A percentile compares a stretch with the other conserved stretches of the same genome.
These are phyloP conservation scores for Enteromius paludinosus DNA, from an alignment of 2,797 vertebrate species.

Conservation along the genomic window DNA sequence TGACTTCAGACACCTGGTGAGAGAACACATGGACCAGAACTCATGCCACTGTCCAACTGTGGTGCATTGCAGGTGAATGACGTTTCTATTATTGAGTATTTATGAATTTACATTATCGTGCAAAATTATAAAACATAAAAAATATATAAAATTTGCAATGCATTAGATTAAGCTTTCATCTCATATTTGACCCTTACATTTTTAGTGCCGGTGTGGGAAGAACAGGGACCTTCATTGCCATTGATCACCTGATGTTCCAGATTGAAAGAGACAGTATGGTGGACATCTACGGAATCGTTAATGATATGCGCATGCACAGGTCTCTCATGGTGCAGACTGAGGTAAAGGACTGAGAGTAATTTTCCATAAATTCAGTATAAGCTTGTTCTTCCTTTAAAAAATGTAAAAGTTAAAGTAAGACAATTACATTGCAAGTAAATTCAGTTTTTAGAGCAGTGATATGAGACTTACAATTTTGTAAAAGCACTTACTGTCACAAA, in stretches of 20 bases:
- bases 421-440: not conserved
- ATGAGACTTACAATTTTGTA: not conserved
- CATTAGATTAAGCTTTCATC: not conserved
- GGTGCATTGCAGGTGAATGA: slow-evolving; percentile 92
- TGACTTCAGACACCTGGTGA: slow-evolving; percentile 90
- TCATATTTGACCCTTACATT: not conserved
- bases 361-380: not conserved
- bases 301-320: slow-evolving; percentile 92
- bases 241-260: slow-evolving; percentile 91
- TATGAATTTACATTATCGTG: not conserved
- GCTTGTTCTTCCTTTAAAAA: not conserved
- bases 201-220: slow-evolving; percentile 94
- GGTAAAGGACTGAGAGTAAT: slow-evolving; percentile 73
- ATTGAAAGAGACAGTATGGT: slow-evolving; percentile 89
- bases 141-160: not conserved
- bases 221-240: slow-evolving; percentile 93
- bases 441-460: not conserved
- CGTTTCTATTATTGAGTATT: not conserved
- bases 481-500: not conserved
- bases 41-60: slow-evolving; percentile 84
- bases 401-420: not conserved
- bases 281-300: slow-evolving; percentile 87
- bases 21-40: slow-evolving; percentile 89
- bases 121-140: not conserved
- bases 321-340: slow-evolving; percentile 96